Conservation (phyloP, 2,888 invertebrate genomes). For the Mamestra brassicae region DNA sequence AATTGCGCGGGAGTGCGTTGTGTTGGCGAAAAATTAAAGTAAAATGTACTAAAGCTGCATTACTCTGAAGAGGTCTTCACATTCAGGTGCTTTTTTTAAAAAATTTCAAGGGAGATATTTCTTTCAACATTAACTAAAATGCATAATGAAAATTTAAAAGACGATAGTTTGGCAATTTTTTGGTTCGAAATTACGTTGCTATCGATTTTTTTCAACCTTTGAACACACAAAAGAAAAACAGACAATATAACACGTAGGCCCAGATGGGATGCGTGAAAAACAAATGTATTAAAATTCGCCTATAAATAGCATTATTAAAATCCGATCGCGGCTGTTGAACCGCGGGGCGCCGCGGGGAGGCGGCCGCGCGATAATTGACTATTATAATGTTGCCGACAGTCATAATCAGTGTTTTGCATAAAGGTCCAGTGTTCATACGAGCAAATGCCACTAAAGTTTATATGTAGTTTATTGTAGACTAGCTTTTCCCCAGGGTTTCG, state of each 20-base stretch:
- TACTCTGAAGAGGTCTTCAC: neutral
- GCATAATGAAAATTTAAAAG: neutral
- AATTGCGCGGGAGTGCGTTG: conserved; percentile 33
- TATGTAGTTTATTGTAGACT: conserved; percentile 24
- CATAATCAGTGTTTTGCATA: conserved; percentile 60
- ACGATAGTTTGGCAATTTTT: neutral
- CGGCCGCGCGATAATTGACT: conserved; percentile 66
- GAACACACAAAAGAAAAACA: conserved; percentile 12
- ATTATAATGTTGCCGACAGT: conserved; percentile 62
- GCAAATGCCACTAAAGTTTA: conserved; percentile 26
- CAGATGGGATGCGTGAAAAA: conserved; percentile 69
- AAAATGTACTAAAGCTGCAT: neutral
- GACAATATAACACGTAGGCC: conserved; percentile 57
- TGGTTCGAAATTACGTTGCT: neutral
- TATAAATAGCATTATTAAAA: conserved; percentile 82
- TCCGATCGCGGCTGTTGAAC: conserved; percentile 80
- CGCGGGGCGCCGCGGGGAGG: conserved; percentile 76
- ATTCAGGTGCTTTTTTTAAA: neutral
- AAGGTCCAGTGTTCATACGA: conserved; percentile 45
- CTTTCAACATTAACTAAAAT: neutral
- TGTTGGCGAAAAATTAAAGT: neutral
- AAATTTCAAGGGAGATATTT: neutral
- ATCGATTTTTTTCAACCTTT: conserved; percentile 23
- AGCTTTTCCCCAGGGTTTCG: neutral
- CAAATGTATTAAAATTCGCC: conserved; percentile 75